Conservation (phyloP, 2,113 vertebrate species). For the Callaeas wilsoni region DNA sequence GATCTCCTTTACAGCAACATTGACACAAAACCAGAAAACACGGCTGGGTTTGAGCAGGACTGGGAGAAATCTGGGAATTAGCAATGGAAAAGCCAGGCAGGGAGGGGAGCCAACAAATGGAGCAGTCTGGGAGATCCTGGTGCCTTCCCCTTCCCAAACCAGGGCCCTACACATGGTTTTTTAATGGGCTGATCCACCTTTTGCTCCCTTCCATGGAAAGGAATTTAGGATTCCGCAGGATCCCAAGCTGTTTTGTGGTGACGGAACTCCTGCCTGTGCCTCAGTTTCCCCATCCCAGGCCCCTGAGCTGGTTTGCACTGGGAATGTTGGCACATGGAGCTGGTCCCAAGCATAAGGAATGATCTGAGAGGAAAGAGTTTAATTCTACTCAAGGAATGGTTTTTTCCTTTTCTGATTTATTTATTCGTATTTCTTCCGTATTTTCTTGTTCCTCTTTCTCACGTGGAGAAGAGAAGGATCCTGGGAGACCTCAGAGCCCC, state of each 20-base stretch:
- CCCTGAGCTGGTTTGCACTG: background rate
- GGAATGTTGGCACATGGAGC: rapidly evolving
- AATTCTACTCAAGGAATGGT: background rate
- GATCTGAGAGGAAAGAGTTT: rapidly evolving
- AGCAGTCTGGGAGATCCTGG: no score
- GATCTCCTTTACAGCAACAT: background rate
- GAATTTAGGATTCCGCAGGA: background rate
- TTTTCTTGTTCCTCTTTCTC: background rate
- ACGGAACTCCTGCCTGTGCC: background rate
- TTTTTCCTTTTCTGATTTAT: background rate
- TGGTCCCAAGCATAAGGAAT: background rate
- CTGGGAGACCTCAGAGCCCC: background rate
- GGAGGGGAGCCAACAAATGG: no score
- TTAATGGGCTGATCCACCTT: no score
- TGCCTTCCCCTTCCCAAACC: background rate
- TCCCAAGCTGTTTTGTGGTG: background rate
- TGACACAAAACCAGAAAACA: background rate
- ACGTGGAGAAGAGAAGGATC: background rate
- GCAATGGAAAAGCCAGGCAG: background rate
- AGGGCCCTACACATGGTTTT: background rate
- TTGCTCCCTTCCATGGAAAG: background rate
- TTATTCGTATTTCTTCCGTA: background rate
- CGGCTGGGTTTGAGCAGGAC: background rate
- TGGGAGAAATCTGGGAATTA: background rate
- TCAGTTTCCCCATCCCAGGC: background rate